These are phyloP conservation scores for Embiotoca jacksoni DNA, from an alignment of 2,113 vertebrate genomes.

Conservation along the genomic window DNA sequence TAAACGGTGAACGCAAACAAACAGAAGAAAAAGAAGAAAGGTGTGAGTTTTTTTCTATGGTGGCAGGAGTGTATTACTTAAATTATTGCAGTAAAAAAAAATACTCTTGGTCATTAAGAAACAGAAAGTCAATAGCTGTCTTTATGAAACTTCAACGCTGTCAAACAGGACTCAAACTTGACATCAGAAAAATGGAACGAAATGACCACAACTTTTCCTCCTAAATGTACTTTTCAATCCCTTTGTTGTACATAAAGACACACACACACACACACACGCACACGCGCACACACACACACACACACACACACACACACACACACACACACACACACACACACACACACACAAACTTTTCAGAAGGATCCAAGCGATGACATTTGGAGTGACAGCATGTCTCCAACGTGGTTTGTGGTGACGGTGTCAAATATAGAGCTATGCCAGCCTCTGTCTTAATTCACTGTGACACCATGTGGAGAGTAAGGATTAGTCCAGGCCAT, in stretches of 20 bases:
- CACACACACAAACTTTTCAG: conserved; percentile 65
- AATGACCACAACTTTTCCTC: conserved; percentile 60
- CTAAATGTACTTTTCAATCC: conserved; percentile 74
- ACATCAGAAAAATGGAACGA: conserved; percentile 26
- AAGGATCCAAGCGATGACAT: conserved; percentile 76
- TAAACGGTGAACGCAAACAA: not conserved
- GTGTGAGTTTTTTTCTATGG: not conserved
- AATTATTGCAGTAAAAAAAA: conserved; percentile 4
- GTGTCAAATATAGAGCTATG: conserved; percentile 75
- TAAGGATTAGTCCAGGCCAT: conserved; percentile 68
- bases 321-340: conserved; percentile 23
- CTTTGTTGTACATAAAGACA: conserved; percentile 29
- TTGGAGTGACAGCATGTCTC: conserved; percentile 67
- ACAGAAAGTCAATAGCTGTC: conserved; percentile 51
- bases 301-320: conserved; percentile 27
- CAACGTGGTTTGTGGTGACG: conserved; percentile 70
- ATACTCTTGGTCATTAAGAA: conserved; percentile 17
- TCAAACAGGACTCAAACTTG: conserved; percentile 29
- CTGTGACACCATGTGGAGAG: conserved; percentile 73
- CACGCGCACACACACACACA: conserved; percentile 48
- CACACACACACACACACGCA: conserved; percentile 47
- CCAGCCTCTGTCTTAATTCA: conserved; percentile 72
- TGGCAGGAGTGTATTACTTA: conserved; percentile 1
- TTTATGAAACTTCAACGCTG: conserved; percentile 55
- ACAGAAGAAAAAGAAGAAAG: not conserved